Conservation (phyloP, 2,888 invertebrate genomes). For the Scelioninae gen. 1 region DNA sequence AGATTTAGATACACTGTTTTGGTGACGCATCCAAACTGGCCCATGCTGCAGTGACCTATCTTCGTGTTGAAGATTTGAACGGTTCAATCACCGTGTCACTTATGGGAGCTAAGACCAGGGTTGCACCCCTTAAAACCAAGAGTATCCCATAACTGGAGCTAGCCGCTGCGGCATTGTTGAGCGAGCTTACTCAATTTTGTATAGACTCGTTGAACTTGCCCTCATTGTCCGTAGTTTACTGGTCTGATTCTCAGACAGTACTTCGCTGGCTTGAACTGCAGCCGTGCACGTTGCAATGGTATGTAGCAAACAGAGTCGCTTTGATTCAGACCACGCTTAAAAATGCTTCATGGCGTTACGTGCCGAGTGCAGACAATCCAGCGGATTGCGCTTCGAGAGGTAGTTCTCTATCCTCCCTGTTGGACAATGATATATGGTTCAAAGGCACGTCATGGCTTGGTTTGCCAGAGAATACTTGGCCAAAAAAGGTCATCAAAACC, state of each 20-base stretch:
- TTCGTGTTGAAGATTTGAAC: too few species aligned
- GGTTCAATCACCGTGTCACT: too few species aligned
- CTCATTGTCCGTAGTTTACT: neutral
- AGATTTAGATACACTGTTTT: too few species aligned
- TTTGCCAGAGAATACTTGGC: neutral
- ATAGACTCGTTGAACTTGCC: too few species aligned
- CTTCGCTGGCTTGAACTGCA: neutral
- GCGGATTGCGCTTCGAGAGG: slow-evolving; percentile 8
- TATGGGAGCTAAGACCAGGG: too few species aligned
- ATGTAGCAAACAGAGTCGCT: neutral
- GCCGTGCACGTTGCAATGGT: neutral
- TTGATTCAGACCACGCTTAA: neutral
- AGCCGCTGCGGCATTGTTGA: too few species aligned
- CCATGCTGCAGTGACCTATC: too few species aligned
- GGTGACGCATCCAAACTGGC: too few species aligned
- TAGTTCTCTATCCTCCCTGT: neutral
- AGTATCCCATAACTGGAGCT: too few species aligned
- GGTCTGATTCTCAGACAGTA: neutral
- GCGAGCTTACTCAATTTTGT: too few species aligned
- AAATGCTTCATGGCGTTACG: neutral
- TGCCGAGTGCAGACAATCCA: neutral
- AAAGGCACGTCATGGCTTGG: neutral
- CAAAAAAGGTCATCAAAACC: too few species aligned
- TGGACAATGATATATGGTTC: neutral
- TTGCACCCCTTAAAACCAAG: too few species aligned